Evolutionary conservation across 2,797 vertebrate species (phyloP).

Genomic region (Vireo griseus): DNA sequence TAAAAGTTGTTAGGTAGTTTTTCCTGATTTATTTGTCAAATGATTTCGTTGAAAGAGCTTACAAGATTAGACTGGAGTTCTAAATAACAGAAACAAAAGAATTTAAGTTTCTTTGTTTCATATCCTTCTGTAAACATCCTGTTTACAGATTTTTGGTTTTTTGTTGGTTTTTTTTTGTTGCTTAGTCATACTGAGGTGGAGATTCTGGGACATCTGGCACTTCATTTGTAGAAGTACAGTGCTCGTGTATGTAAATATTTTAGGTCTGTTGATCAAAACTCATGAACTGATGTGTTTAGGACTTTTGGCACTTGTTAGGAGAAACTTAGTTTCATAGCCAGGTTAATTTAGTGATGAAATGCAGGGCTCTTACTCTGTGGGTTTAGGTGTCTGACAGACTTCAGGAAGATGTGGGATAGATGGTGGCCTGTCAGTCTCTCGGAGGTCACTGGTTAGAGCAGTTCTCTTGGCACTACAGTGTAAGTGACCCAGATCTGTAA

Average conservation of each 20-base stretch:
- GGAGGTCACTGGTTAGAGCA: neutral
- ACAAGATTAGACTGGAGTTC: neutral
- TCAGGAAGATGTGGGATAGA: neutral
- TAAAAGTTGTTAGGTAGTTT: neutral
- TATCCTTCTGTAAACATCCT: neutral
- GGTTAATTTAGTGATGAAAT: neutral
- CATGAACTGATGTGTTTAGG: neutral
- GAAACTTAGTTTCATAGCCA: neutral
- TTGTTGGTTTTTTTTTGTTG: neutral
- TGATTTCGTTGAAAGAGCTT: neutral
- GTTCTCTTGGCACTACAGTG: neutral
- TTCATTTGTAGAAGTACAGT: neutral
- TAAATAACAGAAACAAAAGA: neutral
- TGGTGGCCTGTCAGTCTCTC: neutral
- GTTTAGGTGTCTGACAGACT: neutral
- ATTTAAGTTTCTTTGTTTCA: neutral
- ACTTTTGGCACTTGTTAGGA: neutral
- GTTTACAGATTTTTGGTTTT: neutral
- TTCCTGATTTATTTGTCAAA: neutral
- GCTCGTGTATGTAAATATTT: neutral
- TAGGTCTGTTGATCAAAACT: neutral
- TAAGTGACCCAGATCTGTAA: neutral
- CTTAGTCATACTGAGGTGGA: neutral
- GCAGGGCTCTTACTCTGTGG: neutral
- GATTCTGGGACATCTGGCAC: neutral